Evolutionary conservation across 2,797 vertebrate species (phyloP).

Genomic region (Protonibea diacanthus): DNA sequence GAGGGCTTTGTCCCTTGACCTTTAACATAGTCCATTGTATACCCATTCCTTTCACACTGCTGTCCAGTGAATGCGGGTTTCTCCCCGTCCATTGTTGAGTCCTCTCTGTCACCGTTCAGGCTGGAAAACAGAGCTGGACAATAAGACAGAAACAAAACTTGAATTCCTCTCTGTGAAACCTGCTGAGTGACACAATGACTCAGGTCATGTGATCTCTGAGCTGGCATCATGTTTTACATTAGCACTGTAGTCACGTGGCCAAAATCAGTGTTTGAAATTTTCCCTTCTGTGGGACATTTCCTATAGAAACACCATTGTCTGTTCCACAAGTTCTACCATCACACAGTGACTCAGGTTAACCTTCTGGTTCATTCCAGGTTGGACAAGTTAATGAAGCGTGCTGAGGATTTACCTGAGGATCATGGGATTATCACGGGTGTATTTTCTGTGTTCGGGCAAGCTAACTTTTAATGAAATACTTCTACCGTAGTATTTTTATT

Average conservation of each 20-base stretch:
- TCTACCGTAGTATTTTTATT: background rate
- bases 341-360: background rate
- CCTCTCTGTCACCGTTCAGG: background rate
- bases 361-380: rapidly evolving
- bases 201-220: slow-evolving; percentile 35
- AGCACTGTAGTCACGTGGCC: background rate
- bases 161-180: slow-evolving; percentile 1
- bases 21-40: background rate
- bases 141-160: background rate
- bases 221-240: background rate
- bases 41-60: background rate
- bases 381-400: background rate
- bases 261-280: background rate
- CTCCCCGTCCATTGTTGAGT: background rate
- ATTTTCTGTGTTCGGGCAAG: background rate
- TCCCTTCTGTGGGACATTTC: background rate
- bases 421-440: background rate
- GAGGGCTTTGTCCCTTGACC: background rate
- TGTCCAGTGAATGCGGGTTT: background rate
- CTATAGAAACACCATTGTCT: background rate
- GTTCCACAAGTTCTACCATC: background rate
- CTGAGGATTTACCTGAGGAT: background rate
- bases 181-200: slow-evolving; percentile 16
- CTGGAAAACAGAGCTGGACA: background rate
- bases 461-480: background rate